phyloP scores from a whole-genome alignment of 2,888 invertebrate species.

The Drosophila cracens region DNA sequence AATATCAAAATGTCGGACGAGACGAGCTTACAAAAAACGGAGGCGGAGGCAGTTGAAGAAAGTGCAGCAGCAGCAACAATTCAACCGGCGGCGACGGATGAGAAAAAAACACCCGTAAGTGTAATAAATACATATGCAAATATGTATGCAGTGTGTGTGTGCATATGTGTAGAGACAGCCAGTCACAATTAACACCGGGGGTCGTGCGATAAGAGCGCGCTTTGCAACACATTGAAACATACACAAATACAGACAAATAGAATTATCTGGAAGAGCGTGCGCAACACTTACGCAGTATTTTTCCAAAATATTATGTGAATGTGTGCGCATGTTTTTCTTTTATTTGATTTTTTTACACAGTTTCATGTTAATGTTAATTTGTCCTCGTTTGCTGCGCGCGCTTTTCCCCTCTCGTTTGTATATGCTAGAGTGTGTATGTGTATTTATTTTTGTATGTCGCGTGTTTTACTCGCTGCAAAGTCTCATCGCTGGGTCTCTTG shows the following conservation, averaged over 20 bases:
- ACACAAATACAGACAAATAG: conserved; percentile 17
- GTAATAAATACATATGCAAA: conserved; percentile 7
- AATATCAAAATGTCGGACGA: conserved; percentile 74
- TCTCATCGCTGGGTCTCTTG: conserved; percentile 56
- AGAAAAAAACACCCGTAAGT: conserved; percentile 82
- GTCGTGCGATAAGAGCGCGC: conserved; percentile 73
- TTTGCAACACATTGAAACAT: conserved; percentile 9
- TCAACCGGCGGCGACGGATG: conserved; percentile 60
- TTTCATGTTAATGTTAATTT: conserved; percentile 59
- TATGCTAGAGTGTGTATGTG: conserved; percentile 30
- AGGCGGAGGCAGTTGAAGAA: conserved; percentile 57
- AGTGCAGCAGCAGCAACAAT: conserved; percentile 27
- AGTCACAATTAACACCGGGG: conserved; percentile 76
- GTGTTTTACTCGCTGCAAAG: conserved; percentile 57
- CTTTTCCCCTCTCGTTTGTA: conserved; percentile 59
- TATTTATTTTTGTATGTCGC: conserved; percentile 43
- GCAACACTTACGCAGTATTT: background rate
- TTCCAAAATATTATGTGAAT: conserved; percentile 9
- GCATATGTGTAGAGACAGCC: conserved; percentile 29
- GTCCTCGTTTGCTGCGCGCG: conserved; percentile 79
- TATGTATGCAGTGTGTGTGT: conserved; percentile 3
- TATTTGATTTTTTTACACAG: conserved; percentile 46
- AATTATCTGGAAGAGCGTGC: conserved; percentile 52
- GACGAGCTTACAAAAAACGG: conserved; percentile 67
- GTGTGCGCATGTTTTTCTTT: conserved; percentile 20